Evolutionary conservation across 2,113 vertebrate genomes (phyloP).

Genomic region (Heteronetta atricapilla): DNA sequence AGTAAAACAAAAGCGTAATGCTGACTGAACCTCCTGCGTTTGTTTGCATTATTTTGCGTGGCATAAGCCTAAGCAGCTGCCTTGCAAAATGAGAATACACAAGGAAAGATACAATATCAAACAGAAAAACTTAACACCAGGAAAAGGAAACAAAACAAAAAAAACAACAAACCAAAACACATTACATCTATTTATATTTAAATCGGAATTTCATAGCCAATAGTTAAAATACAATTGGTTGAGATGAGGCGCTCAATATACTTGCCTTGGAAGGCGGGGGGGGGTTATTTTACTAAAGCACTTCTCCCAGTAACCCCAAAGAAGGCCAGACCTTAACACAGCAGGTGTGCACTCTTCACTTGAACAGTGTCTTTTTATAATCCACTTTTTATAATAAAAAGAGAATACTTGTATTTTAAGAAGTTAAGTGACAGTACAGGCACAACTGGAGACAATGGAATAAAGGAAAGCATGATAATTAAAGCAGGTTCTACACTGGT

Average conservation of each 20-base stretch:
- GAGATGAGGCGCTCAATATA: background rate
- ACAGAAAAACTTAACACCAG: constrained; percentile 4
- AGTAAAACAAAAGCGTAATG: constrained; percentile 48
- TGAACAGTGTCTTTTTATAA: background rate
- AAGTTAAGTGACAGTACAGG: background rate
- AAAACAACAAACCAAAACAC: background rate
- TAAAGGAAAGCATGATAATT: background rate
- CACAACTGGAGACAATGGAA: background rate
- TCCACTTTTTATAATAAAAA: background rate
- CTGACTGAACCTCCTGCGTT: background rate
- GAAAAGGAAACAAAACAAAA: background rate
- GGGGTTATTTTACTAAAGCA: background rate
- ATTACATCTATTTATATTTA: constrained; percentile 6
- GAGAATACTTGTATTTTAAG: background rate
- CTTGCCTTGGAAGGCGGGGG: background rate
- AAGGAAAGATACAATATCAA: constrained; percentile 7
- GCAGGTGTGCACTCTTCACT: background rate
- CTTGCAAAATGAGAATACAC: background rate
- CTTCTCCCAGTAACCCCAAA: background rate
- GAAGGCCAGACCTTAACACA: background rate
- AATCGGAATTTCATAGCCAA: constrained; percentile 16
- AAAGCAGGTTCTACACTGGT: background rate
- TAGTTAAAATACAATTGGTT: background rate
- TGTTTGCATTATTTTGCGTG: constrained; percentile 5
- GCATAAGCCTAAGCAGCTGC: constrained; percentile 31